These are phyloP conservation scores for Cololabis saira DNA, from an alignment of 2,113 vertebrate genomes.

Conservation along the genomic window DNA sequence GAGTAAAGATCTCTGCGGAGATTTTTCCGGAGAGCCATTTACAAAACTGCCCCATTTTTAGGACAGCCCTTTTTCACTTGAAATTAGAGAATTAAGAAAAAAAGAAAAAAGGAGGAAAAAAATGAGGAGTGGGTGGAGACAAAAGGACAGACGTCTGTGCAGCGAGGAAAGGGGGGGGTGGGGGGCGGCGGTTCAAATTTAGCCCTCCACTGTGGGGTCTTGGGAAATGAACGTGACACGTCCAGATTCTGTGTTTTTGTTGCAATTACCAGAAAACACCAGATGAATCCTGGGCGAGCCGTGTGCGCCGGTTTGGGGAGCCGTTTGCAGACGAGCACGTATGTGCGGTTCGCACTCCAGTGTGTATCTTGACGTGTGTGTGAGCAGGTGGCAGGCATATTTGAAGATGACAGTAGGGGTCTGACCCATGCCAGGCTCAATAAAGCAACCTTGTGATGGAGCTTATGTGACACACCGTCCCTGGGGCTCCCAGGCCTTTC, in stretches of 20 bases:
- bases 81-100: constrained; percentile 28
- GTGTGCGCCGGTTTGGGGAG: constrained; percentile 59
- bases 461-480: constrained; percentile 80
- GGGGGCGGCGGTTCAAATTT: constrained; percentile 76
- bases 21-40: too few species aligned
- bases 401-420: constrained; percentile 81
- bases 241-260: constrained; percentile 82
- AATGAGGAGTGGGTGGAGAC: not conserved
- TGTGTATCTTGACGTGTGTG: not conserved
- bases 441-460: constrained; percentile 80
- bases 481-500: constrained; percentile 63
- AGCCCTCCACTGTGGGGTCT: constrained; percentile 63
- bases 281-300: constrained; percentile 79
- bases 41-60: too few species aligned
- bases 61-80: too few species aligned
- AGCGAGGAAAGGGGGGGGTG: too few species aligned
- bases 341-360: constrained; percentile 5
- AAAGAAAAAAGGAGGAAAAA: constrained; percentile 6
- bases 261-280: constrained; percentile 81
- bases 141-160: constrained; percentile 52
- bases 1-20: too few species aligned
- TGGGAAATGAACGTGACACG: constrained; percentile 78
- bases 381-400: constrained; percentile 84
- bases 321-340: too few species aligned
- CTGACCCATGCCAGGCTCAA: constrained; percentile 81